phyloP scores from a whole-genome alignment of 37 sponge, comb jelly and placozoan genomes.

The Aplysina aerophoba region DNA sequence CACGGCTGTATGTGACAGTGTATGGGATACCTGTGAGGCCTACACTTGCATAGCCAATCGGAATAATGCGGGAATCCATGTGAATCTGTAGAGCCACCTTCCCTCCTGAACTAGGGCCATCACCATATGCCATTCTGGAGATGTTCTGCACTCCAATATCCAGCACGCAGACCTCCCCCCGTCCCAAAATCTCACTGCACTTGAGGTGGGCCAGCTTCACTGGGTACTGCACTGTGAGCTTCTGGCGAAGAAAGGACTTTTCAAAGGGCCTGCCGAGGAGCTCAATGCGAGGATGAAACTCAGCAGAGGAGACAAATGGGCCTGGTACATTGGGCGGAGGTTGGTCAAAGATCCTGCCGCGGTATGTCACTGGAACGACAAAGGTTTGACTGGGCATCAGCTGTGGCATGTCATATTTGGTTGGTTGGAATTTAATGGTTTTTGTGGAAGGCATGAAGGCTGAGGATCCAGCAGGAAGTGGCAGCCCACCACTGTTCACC shows the following conservation, averaged over 20 bases:
- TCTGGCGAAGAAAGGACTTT: conserved; percentile 57
- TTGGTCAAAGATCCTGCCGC: conserved; percentile 81
- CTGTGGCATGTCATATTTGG: conserved; percentile 60
- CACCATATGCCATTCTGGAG: conserved; percentile 76
- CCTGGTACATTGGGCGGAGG: conserved; percentile 82
- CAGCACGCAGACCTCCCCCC: conserved; percentile 69
- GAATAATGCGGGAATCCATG: conserved; percentile 74
- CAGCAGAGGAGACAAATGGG: conserved; percentile 73
- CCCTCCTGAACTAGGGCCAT: conserved; percentile 70
- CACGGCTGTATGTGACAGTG: conserved; percentile 69
- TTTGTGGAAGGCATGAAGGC: conserved; percentile 62
- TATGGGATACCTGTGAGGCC: conserved; percentile 52
- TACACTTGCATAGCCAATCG: conserved; percentile 61
- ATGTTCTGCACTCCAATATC: conserved; percentile 81
- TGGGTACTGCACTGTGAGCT: conserved; percentile 78
- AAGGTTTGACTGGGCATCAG: conserved; percentile 46
- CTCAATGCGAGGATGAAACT: conserved; percentile 67
- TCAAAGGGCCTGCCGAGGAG: conserved; percentile 78
- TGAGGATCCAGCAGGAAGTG: conserved; percentile 62
- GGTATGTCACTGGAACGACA: conserved; percentile 62
- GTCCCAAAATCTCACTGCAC: conserved; percentile 63
- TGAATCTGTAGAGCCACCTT: conserved; percentile 62
- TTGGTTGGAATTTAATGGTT: conserved; percentile 73
- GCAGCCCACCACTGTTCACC: conserved; percentile 66
- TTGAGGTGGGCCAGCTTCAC: conserved; percentile 67